Percentiles rank a stretch among this genome's conserved stretches.
These are phyloP conservation scores for Acanthornis magna DNA, from an alignment of 2,797 vertebrate genomes.

Conservation along the genomic window DNA sequence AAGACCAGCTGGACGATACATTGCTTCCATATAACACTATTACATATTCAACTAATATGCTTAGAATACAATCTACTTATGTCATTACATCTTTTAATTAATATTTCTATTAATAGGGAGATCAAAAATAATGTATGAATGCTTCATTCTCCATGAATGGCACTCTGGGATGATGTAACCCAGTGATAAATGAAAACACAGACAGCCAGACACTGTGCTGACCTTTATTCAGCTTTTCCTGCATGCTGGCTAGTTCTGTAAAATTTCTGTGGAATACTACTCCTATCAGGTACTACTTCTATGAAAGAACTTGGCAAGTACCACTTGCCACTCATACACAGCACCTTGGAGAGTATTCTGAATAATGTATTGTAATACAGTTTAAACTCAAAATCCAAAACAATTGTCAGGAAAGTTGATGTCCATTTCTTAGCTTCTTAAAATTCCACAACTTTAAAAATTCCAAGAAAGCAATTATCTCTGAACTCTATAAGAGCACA, in stretches of 20 bases:
- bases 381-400: not conserved
- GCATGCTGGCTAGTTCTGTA: not conserved
- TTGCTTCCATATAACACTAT: not conserved
- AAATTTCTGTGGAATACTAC: not conserved
- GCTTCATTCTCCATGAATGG: not conserved
- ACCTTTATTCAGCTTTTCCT: not conserved
- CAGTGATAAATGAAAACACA: not conserved
- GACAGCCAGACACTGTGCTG: not conserved
- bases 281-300: not conserved
- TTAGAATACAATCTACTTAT: not conserved
- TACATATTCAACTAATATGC: not conserved
- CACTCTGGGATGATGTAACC: not conserved
- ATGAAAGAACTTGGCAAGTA: not conserved
- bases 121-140: not conserved
- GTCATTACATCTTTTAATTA: not conserved
- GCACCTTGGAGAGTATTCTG: not conserved
- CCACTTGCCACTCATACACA: not conserved
- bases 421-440: not conserved
- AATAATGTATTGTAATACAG: not conserved
- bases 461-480: not conserved
- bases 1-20: not conserved
- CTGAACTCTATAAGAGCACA: not conserved
- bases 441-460: not conserved
- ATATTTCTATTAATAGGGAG: constrained; percentile 4
- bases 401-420: not conserved